Conservation (phyloP, 2,888 invertebrate species). For the Agrochola circellaris region DNA sequence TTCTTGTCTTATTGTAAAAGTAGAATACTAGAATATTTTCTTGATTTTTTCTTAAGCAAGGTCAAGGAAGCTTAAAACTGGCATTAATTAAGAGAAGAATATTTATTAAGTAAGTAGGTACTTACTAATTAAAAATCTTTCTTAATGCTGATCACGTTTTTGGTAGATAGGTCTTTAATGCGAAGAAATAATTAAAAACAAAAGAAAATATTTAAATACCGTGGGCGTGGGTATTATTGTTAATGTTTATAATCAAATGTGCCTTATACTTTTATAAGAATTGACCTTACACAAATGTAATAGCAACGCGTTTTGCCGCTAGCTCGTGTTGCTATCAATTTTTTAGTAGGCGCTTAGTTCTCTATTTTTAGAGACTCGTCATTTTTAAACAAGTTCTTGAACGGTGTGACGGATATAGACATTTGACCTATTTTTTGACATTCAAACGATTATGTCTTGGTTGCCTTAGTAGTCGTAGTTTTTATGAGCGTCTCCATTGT, state of each 20-base stretch:
- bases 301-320: constrained; percentile 37
- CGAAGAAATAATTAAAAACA: constrained; percentile 28
- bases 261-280: background rate
- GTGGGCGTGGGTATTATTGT: background rate
- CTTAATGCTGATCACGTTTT: constrained; percentile 36
- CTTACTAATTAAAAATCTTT: constrained; percentile 40
- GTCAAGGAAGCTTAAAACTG: constrained; percentile 16
- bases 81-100: constrained; percentile 34
- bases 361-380: constrained; percentile 34
- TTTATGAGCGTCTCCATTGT: constrained; percentile 27
- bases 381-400: constrained; percentile 30
- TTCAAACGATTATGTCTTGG: constrained; percentile 36
- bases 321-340: constrained; percentile 6
- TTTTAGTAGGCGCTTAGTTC: constrained; percentile 42
- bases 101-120: constrained; percentile 33
- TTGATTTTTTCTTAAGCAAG: constrained; percentile 13
- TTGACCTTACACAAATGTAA: constrained; percentile 21
- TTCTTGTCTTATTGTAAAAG: background rate
- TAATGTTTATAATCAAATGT: background rate
- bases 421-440: constrained; percentile 60
- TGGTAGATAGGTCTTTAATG: constrained; percentile 9
- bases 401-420: constrained; percentile 45
- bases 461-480: constrained; percentile 31
- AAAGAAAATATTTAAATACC: constrained; percentile 6
- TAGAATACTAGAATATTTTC: constrained; percentile 6